Percentiles rank a stretch among this genome's conserved stretches.
These are phyloP conservation scores for Theretra japonica DNA, from an alignment of 2,888 invertebrate species.

Conservation along the genomic window DNA sequence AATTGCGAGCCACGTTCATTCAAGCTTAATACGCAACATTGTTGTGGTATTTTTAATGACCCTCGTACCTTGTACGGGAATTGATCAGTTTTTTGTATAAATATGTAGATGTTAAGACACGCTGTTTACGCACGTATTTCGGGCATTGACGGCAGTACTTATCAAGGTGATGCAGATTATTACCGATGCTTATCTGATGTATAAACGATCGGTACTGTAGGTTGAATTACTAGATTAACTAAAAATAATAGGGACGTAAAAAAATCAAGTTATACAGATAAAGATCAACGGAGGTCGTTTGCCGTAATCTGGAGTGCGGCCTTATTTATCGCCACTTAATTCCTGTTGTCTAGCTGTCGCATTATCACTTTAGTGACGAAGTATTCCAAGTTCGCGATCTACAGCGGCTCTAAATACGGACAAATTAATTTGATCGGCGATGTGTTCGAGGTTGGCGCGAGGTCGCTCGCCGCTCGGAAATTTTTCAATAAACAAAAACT, in stretches of 20 bases:
- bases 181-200: slow-evolving; percentile 36
- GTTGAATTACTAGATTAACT: slow-evolving; percentile 41
- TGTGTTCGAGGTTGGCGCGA: slow-evolving; percentile 52
- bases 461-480: slow-evolving; percentile 52
- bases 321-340: slow-evolving; percentile 56
- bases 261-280: slow-evolving; percentile 57
- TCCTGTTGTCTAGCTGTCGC: slow-evolving; percentile 43
- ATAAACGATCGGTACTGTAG: slow-evolving; percentile 46
- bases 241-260: slow-evolving; percentile 56
- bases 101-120: slow-evolving; percentile 8
- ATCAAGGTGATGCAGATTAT: slow-evolving; percentile 37
- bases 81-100: slow-evolving; percentile 27
- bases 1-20: slow-evolving; percentile 41
- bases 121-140: slow-evolving; percentile 5
- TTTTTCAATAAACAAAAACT: slow-evolving; percentile 49
- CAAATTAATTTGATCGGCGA: slow-evolving; percentile 61
- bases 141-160: slow-evolving; percentile 32
- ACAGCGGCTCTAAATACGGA: slow-evolving; percentile 58
- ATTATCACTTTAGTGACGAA: slow-evolving; percentile 16
- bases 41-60: slow-evolving; percentile 36
- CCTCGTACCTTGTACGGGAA: slow-evolving; percentile 5
- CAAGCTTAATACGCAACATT: slow-evolving; percentile 31
- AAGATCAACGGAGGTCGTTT: slow-evolving; percentile 58
- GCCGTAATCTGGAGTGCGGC: slow-evolving; percentile 59
- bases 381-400: slow-evolving; percentile 51